Evolutionary conservation across 2,888 invertebrate species (phyloP), one percentile per base, ranked within the genome.

Genomic region (Oscheius onirici): DNA sequence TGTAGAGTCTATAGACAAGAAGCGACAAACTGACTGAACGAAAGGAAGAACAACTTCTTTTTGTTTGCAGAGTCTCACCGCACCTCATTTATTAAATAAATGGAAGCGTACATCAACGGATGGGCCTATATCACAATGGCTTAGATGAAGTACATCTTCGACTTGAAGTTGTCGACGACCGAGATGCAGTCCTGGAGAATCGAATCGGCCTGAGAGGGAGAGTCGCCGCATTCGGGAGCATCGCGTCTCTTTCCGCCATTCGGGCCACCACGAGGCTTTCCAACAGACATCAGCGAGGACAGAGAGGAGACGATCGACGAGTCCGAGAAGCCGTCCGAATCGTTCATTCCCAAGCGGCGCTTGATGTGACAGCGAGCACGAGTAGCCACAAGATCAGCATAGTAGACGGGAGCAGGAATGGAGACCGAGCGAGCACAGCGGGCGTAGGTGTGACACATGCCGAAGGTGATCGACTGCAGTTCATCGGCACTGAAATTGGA

Each of bases 391-490:
- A 84, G 72, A 76, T 85, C 83, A 8, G 84, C 83, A 70, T 84
- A 84, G 74, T 84, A 83, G 63, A 83, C 81, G 10, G 84, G 84
- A 5, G 83, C 78, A n/a, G 84, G 84, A 52, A 83, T 82, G 10
- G 83, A 83, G 34, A 84, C 83, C 13, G 83, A 79, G 60, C 83
- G 81, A 43, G 83, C 76, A 58, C 85, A 84, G 43, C 86, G 83
- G 43, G 79, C 84, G 74, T 85, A 86, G 41, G 82, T 84, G 75
- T 85, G 84, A 65, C 84, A 84, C 80, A 85, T 77, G 69, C 78
- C 77, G 73, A 77, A 84, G 41, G 85, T 84, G 73, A 86, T 77
- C 67, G 75, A 75, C 72, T 86, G 84, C 49, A 86, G 78, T 68
- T 86, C 83, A 66, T 86, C 85, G 34, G 85, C 77, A 11, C 77